A percentile compares a stretch with the other conserved stretches of the same genome.
Conservation (phyloP, 2,797 vertebrate genomes). For the Tarsius wallacei region DNA sequence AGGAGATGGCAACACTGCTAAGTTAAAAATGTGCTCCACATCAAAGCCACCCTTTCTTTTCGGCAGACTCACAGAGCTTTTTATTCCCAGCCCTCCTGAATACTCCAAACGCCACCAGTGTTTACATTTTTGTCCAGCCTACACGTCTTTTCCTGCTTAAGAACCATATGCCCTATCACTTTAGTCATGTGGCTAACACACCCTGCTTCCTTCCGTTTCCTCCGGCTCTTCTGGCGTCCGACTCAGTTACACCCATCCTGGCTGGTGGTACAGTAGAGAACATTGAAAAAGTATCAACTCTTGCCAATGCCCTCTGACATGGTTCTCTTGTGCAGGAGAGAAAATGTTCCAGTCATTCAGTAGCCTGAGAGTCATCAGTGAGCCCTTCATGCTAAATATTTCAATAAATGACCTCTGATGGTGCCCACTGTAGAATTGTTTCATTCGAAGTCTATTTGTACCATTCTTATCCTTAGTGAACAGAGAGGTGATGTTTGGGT, state of each 20-base stretch:
- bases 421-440: neutral
- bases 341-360: constrained; percentile 3
- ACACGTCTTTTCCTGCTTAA: constrained; percentile 85
- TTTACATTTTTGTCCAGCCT: constrained; percentile 86
- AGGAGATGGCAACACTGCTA: constrained; percentile 67
- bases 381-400: neutral
- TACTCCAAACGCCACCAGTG: constrained; percentile 82
- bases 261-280: constrained; percentile 7
- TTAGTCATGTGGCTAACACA: constrained; percentile 82
- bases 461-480: neutral
- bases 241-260: constrained; percentile 82
- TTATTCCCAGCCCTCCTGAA: constrained; percentile 82
- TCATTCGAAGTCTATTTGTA: neutral
- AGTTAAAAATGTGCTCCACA: constrained; percentile 83
- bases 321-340: neutral
- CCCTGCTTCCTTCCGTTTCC: constrained; percentile 78
- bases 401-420: neutral
- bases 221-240: constrained; percentile 79
- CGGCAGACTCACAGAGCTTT: constrained; percentile 77
- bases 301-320: constrained; percentile 66
- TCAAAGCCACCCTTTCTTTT: constrained; percentile 85
- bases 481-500: neutral
- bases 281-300: neutral
- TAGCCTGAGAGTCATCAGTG: neutral
- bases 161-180: constrained; percentile 79